phyloP scores from a whole-genome alignment of 2,113 vertebrate species.

The Apodemus speciosus region DNA sequence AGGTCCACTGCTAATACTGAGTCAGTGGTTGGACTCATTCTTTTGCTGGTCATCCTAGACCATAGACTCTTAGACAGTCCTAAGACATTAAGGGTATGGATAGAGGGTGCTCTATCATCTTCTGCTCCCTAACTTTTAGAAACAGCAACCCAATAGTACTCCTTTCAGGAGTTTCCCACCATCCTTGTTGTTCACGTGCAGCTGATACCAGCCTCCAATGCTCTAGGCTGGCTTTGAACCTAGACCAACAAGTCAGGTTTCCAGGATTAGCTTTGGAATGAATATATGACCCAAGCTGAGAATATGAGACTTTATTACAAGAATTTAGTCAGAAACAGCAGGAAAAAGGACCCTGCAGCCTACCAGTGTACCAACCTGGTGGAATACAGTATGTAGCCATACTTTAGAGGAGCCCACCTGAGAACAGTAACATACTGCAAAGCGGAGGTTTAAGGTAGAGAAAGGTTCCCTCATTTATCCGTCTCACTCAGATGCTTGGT shows the following conservation, averaged over 20 bases:
- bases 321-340: neutral
- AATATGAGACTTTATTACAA: neutral
- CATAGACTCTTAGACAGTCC: neutral
- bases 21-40: neutral
- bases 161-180: neutral
- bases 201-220: neutral
- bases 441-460: neutral
- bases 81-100: neutral
- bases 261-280: neutral
- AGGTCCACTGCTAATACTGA: constrained; percentile 1
- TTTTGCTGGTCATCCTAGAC: neutral
- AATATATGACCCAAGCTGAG: neutral
- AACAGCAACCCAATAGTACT: neutral
- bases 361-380: neutral
- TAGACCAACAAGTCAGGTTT: constrained; percentile 11
- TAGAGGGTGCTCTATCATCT: neutral
- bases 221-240: constrained; percentile 15
- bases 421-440: neutral
- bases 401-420: neutral
- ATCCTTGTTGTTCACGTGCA: neutral
- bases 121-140: neutral
- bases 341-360: neutral
- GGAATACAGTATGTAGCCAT: neutral
- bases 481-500: neutral
- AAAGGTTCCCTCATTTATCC: neutral